Evolutionary conservation across 2,888 invertebrate genomes (phyloP).

Genomic region (Carpatolechia fugitivella): DNA sequence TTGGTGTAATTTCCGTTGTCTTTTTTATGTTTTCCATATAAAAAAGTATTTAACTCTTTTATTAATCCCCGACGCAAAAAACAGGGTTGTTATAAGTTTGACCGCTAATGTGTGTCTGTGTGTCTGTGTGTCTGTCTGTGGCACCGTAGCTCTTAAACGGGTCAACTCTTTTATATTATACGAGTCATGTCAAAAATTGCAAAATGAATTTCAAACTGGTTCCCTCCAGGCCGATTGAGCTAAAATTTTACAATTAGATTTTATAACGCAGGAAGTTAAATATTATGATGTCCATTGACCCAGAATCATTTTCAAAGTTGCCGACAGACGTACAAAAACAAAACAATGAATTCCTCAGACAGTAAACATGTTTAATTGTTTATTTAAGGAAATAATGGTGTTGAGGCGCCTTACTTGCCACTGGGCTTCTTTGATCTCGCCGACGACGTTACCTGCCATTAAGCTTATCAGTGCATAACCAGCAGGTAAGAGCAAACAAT

Average conservation of each 20-base stretch:
- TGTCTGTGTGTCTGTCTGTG: no score
- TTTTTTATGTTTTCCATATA: no score
- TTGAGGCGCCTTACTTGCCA: conserved; percentile 61
- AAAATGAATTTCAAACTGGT: no score
- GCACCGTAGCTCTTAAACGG: no score
- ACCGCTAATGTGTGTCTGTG: no score
- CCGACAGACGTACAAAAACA: conserved; percentile 42
- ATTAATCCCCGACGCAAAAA: no score
- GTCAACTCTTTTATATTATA: no score
- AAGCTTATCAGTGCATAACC: not conserved
- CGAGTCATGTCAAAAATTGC: no score
- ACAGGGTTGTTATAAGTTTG: no score
- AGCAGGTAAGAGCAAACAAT: not conserved
- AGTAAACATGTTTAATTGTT: conserved; percentile 51
- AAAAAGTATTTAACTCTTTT: no score
- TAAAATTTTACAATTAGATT: not conserved
- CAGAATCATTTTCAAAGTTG: conserved; percentile 26
- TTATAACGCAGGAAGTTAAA: conserved; percentile 16
- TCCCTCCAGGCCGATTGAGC: no score
- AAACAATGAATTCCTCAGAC: conserved; percentile 40
- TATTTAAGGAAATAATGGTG: conserved; percentile 53
- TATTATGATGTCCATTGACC: conserved; percentile 6
- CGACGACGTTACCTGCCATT: conserved; percentile 36
- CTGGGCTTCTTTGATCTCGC: conserved; percentile 51
- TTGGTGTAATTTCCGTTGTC: no score